Conservation (phyloP, 2,113 vertebrate species). For the Thamnaconus septentrionalis region DNA sequence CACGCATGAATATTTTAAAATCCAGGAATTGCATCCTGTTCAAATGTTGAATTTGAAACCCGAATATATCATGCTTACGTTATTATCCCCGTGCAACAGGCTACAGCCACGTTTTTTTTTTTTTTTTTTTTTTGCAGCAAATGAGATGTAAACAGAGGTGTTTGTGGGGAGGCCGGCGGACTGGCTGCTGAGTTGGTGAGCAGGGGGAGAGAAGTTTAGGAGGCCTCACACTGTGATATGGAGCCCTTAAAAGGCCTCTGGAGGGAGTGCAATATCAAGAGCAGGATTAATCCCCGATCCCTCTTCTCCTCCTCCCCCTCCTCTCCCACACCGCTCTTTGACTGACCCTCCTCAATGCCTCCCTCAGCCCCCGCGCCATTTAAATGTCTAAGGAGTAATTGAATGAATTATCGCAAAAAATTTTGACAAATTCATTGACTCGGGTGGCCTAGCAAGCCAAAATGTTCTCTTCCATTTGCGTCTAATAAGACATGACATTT, state of each 20-base stretch:
- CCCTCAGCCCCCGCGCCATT: conserved; percentile 79
- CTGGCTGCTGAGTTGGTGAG: conserved; percentile 74
- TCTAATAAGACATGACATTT: conserved; percentile 91
- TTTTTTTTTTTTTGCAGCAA: not conserved
- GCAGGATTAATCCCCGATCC: conserved; percentile 81
- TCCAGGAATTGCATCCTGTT: not conserved
- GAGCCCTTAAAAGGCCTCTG: conserved; percentile 85
- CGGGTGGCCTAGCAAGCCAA: conserved; percentile 72
- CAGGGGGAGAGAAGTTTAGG: conserved; percentile 80
- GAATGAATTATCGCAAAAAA: conserved; percentile 92
- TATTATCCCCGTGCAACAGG: too few species aligned
- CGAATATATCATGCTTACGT: not conserved
- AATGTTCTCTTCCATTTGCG: conserved; percentile 77
- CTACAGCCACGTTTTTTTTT: too few species aligned
- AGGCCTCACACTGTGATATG: conserved; percentile 76
- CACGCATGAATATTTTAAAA: not conserved
- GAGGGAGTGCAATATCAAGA: conserved; percentile 88
- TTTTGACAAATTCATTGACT: conserved; percentile 93
- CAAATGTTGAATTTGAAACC: not conserved
- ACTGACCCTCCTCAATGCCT: conserved; percentile 63
- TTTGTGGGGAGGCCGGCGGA: conserved; percentile 54
- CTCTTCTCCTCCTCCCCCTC: conserved; percentile 57
- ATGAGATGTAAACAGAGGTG: conserved; percentile 45
- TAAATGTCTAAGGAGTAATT: conserved; percentile 91
- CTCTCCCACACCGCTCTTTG: conserved; percentile 63